These are phyloP conservation scores for Dinomys branickii DNA, from an alignment of 2,113 vertebrate genomes.

Conservation along the genomic window DNA sequence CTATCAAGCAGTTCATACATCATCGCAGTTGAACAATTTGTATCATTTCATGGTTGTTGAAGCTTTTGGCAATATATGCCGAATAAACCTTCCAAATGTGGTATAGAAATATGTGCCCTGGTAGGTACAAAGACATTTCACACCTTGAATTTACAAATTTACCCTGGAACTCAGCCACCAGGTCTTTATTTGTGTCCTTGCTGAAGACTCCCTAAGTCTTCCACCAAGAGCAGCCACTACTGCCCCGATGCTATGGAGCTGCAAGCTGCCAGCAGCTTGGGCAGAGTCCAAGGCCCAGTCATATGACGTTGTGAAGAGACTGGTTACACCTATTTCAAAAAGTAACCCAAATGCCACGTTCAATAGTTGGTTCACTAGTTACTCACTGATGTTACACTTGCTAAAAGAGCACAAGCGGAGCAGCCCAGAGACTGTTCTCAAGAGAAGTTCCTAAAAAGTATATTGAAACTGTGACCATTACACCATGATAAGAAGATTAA, in stretches of 20 bases:
- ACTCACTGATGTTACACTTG: background rate
- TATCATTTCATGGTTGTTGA: background rate
- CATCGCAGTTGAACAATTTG: background rate
- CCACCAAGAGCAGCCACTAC: rapidly evolving
- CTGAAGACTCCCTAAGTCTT: background rate
- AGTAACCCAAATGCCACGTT: background rate
- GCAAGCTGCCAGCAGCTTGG: background rate
- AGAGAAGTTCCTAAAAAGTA: background rate
- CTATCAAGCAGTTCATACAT: background rate
- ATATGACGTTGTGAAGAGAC: background rate
- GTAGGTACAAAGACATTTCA: background rate
- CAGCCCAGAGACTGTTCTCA: background rate
- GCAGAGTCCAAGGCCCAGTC: too few relatives aligned
- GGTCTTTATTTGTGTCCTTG: background rate
- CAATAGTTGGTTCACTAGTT: background rate
- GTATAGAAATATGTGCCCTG: background rate
- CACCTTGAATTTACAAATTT: background rate
- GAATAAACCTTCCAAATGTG: background rate
- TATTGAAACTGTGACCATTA: background rate
- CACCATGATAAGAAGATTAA: background rate
- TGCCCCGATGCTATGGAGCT: background rate
- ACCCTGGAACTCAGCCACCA: background rate
- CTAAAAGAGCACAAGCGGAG: background rate
- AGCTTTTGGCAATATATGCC: background rate
- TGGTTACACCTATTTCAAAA: background rate